A percentile compares a stretch with the other conserved stretches of the same genome.
Evolutionary conservation across 2,797 vertebrate genomes (phyloP).

Genomic region (Rhynchotus rufescens): DNA sequence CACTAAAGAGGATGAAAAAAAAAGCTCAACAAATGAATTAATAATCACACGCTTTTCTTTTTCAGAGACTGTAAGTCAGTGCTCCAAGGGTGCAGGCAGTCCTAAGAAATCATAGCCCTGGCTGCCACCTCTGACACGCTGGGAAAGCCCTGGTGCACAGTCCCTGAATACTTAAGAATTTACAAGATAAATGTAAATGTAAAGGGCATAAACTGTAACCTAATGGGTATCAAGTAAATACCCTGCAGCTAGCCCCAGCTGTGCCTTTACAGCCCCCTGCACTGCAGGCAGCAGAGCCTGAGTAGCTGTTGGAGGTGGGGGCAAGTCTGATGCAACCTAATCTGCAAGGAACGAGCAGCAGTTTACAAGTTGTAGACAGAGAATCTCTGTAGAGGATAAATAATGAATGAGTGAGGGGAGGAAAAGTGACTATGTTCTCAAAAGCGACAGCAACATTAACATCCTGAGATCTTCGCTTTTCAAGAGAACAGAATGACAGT

Average conservation of each 20-base stretch:
- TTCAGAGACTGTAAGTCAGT: neutral
- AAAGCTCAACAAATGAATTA: neutral
- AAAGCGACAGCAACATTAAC: neutral
- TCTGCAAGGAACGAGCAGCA: neutral
- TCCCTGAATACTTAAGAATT: neutral
- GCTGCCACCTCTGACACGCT: neutral
- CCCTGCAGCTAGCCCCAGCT: neutral
- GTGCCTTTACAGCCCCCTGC: neutral
- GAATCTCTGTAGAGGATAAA: fast-evolving
- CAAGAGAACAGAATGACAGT: neutral
- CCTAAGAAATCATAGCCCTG: neutral
- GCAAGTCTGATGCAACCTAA: neutral
- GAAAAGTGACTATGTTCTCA: neutral
- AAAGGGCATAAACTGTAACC: neutral
- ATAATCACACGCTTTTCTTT: neutral
- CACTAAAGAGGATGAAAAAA: neutral
- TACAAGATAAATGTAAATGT: neutral
- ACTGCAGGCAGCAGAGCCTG: neutral
- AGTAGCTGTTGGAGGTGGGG: neutral
- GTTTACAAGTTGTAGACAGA: neutral
- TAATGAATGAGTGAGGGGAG: fast-evolving
- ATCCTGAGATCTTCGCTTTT: neutral
- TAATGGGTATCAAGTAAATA: neutral
- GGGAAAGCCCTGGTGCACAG: neutral
- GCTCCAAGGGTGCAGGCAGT: neutral